phyloP scores from a whole-genome alignment of 2,113 vertebrate genomes.

The Rhinopithecus roxellana region DNA sequence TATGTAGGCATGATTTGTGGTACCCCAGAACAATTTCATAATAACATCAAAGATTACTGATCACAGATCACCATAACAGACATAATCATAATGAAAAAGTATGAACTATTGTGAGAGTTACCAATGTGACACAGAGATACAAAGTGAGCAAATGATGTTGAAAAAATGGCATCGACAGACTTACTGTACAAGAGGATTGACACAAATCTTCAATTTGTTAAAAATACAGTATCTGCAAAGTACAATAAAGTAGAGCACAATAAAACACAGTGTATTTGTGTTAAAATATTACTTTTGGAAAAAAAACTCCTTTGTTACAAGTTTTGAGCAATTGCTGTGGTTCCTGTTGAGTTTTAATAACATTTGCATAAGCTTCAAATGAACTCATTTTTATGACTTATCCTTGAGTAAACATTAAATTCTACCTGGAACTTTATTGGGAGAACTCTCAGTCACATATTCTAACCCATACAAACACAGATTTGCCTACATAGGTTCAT shows the following conservation, averaged over 20 bases:
- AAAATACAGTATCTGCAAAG: not conserved
- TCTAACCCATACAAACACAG: not conserved
- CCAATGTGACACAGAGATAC: not conserved
- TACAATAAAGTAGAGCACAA: not conserved
- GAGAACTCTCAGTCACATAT: not conserved
- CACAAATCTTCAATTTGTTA: not conserved
- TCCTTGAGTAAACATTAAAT: slow-evolving; percentile 30
- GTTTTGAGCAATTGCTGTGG: not conserved
- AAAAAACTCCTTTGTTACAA: not conserved
- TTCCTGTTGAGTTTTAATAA: not conserved
- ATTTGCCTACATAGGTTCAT: not conserved
- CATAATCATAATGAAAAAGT: not conserved
- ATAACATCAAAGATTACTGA: not conserved
- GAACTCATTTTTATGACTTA: not conserved
- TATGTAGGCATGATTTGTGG: not conserved
- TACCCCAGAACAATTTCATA: not conserved
- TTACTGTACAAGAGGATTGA: not conserved
- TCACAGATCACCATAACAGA: not conserved
- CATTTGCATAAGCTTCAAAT: not conserved
- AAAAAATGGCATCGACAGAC: not conserved
- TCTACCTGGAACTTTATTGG: not conserved
- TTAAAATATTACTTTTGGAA: not conserved
- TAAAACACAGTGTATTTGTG: not conserved
- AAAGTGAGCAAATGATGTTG: not conserved
- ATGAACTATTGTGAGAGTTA: not conserved